Evolutionary conservation across 2,113 vertebrate species (phyloP).

Genomic region (Hucho hucho): DNA sequence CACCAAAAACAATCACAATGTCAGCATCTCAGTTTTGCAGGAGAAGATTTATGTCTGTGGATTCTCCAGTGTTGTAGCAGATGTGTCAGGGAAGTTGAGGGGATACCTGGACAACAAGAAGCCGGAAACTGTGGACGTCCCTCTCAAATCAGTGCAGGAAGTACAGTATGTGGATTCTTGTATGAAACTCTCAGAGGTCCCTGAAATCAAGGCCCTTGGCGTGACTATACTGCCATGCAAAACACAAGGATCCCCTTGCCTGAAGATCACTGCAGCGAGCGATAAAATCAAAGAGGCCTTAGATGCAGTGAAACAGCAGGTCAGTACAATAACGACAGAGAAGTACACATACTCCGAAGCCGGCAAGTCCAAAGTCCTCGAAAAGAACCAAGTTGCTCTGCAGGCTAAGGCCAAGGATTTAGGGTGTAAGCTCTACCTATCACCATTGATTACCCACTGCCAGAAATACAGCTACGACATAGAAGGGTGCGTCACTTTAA

Average conservation of each 20-base stretch:
- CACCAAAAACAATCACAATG: constrained; percentile 12
- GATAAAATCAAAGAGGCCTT: constrained; percentile 41
- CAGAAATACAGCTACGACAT: constrained; percentile 29
- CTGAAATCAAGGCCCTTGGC: constrained; percentile 37
- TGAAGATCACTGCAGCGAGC: constrained; percentile 48
- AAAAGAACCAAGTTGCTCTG: constrained; percentile 40
- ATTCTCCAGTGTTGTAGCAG: constrained; percentile 39
- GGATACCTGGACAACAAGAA: constrained; percentile 48
- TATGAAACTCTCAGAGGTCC: constrained; percentile 35
- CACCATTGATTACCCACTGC: neutral
- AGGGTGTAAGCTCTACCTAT: constrained; percentile 38
- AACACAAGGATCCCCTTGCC: constrained; percentile 14
- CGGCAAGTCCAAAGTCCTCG: constrained; percentile 52
- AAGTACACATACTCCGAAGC: constrained; percentile 43
- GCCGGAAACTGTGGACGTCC: constrained; percentile 30
- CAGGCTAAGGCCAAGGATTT: constrained; percentile 38
- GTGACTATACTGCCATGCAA: constrained; percentile 18
- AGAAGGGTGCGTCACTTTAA: constrained; percentile 16
- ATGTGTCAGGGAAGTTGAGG: constrained; percentile 43
- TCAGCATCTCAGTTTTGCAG: constrained; percentile 29
- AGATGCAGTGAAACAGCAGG: constrained; percentile 18
- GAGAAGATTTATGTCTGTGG: constrained; percentile 46
- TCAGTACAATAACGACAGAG: constrained; percentile 28
- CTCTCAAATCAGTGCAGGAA: constrained; percentile 33
- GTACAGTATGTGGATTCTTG: constrained; percentile 45